phyloP scores from a whole-genome alignment of 2,797 vertebrate species.

The Paguma larvata region DNA sequence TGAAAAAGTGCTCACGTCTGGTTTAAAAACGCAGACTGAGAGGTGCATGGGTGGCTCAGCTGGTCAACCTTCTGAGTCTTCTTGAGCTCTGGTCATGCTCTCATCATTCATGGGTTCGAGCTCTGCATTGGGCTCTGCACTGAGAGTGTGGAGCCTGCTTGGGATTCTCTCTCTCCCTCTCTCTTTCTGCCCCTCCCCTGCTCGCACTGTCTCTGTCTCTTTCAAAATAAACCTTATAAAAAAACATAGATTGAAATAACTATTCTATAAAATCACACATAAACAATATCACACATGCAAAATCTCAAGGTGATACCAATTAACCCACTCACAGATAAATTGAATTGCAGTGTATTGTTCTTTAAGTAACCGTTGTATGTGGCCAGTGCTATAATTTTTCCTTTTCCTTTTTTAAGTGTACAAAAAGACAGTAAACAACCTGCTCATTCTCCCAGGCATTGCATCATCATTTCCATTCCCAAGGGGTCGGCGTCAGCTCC shows the following conservation, averaged over 20 bases:
- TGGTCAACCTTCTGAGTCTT: too few relatives aligned
- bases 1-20: neutral
- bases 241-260: constrained; percentile 11
- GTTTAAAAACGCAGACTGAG: neutral
- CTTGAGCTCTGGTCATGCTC: too few relatives aligned
- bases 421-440: constrained; percentile 7
- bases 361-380: neutral
- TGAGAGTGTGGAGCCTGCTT: too few relatives aligned
- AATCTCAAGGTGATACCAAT: neutral
- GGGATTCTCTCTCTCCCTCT: too few relatives aligned
- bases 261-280: neutral
- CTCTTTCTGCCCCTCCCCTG: too few relatives aligned
- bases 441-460: constrained; percentile 6
- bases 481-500: neutral
- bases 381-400: neutral
- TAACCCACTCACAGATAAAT: neutral
- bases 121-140: too few relatives aligned
- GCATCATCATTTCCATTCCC: neutral
- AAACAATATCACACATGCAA: neutral
- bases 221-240: neutral
- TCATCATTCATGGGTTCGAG: too few relatives aligned
- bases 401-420: neutral
- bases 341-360: neutral
- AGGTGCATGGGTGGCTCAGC: too few relatives aligned
- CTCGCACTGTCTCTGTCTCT: too few relatives aligned